phyloP scores from a whole-genome alignment of 2,797 vertebrate species.

The Threskiornis aethiopicus region DNA sequence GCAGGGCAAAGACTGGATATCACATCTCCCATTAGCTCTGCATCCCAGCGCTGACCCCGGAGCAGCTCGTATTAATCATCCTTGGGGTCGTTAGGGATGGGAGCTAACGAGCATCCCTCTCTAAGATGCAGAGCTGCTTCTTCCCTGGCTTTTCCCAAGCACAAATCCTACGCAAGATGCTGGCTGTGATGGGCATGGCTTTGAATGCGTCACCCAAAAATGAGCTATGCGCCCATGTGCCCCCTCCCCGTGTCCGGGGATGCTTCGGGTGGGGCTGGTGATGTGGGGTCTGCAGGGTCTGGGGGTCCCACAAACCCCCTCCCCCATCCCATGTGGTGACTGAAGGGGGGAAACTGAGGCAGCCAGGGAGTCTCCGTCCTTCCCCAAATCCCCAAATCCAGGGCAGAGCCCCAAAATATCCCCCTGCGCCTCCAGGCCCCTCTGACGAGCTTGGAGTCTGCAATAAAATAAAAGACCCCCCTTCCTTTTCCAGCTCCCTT shows the following conservation, averaged over 20 bases:
- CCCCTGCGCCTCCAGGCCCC: not conserved
- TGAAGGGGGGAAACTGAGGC: not conserved
- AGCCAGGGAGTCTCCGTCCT: not conserved
- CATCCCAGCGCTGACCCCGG: not conserved
- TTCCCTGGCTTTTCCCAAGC: not conserved
- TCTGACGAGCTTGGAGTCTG: not conserved
- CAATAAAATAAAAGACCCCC: not conserved
- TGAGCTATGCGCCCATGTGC: accelerated
- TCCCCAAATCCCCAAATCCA: not conserved
- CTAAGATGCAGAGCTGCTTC: not conserved
- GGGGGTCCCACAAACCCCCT: not conserved
- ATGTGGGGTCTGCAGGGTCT: not conserved
- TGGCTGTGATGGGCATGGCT: not conserved
- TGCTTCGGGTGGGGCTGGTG: not conserved
- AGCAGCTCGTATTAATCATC: not conserved
- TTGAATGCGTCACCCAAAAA: not conserved
- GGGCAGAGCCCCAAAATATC: not conserved
- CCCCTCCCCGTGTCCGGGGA: accelerated
- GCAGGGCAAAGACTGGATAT: not conserved
- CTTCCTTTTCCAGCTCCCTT: slow-evolving; percentile 1
- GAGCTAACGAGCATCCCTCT: not conserved
- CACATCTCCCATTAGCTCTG: not conserved
- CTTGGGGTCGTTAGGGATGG: not conserved
- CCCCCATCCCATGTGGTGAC: too few relatives aligned
- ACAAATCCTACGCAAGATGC: accelerated